These are phyloP conservation scores for Vidua chalybeata DNA, from an alignment of 2,113 vertebrate genomes.

Conservation along the genomic window DNA sequence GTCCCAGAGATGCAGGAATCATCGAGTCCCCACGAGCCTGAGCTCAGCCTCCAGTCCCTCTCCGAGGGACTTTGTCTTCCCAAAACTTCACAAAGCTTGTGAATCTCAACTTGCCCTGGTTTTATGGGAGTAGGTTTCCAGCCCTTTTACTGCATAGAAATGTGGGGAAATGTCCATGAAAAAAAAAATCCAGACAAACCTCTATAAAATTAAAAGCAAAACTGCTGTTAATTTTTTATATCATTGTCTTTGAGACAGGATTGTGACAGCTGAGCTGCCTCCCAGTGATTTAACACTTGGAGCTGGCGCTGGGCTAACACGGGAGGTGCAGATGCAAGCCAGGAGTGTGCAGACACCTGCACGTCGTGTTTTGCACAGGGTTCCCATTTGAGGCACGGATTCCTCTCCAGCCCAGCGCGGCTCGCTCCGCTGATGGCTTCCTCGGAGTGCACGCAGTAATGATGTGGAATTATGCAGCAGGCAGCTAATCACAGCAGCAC, in stretches of 20 bases:
- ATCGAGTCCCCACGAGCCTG: accelerated
- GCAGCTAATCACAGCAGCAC: neutral
- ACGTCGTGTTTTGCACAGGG: accelerated
- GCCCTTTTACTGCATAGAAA: neutral
- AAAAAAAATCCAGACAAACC: neutral
- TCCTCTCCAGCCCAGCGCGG: neutral
- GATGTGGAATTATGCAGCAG: constrained; percentile 5
- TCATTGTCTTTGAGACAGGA: neutral
- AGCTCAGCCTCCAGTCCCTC: neutral
- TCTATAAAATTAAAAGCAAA: neutral
- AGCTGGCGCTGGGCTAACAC: neutral
- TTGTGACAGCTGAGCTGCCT: neutral
- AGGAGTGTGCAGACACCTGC: neutral
- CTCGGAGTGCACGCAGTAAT: neutral
- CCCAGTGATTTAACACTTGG: neutral
- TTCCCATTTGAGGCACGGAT: neutral
- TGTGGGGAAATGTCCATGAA: neutral
- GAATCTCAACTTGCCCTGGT: neutral
- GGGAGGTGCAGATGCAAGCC: accelerated
- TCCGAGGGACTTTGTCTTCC: accelerated
- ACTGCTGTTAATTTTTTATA: neutral
- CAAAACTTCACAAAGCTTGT: neutral
- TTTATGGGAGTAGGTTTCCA: accelerated
- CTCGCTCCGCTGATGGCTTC: neutral
- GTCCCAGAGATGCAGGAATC: accelerated